phyloP scores from a whole-genome alignment of 2,797 vertebrate genomes.

The Huso huso region DNA sequence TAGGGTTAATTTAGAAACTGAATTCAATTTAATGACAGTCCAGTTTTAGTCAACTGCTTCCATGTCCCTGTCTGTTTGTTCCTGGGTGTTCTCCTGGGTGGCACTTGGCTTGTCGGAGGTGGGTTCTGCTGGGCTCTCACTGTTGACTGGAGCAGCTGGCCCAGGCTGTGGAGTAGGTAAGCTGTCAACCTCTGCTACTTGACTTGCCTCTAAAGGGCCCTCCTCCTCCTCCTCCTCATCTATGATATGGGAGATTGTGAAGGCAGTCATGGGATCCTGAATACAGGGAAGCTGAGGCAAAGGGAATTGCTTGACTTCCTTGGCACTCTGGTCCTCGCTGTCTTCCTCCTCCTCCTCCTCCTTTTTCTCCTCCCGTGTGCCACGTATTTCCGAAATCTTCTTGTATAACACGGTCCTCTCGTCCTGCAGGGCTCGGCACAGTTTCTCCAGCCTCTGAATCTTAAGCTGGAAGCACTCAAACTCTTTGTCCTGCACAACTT shows the following conservation, averaged over 20 bases:
- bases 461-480: constrained; percentile 81
- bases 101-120: constrained; percentile 9
- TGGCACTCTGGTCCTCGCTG: constrained; percentile 16
- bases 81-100: background rate
- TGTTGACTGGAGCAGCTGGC: constrained; percentile 2
- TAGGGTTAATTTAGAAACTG: too few relatives aligned
- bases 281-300: constrained; percentile 39
- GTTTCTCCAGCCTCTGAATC: constrained; percentile 81
- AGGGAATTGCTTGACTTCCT: constrained; percentile 12
- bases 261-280: constrained; percentile 61
- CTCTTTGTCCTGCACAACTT: constrained; percentile 75
- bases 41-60: constrained; percentile 45
- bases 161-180: background rate
- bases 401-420: constrained; percentile 80
- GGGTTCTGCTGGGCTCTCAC: background rate
- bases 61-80: constrained; percentile 30
- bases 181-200: constrained; percentile 8
- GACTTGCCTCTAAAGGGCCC: constrained; percentile 16
- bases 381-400: constrained; percentile 80
- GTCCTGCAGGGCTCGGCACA: constrained; percentile 81
- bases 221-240: constrained; percentile 29
- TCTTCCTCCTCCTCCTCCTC: constrained; percentile 22
- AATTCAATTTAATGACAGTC: background rate
- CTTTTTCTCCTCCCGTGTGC: constrained; percentile 29
- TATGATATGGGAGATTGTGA: constrained; percentile 40